A percentile compares a stretch with the other conserved stretches of the same genome.
Conservation (phyloP, 2,797 vertebrate genomes). For the Gadopsis bispinosus region DNA sequence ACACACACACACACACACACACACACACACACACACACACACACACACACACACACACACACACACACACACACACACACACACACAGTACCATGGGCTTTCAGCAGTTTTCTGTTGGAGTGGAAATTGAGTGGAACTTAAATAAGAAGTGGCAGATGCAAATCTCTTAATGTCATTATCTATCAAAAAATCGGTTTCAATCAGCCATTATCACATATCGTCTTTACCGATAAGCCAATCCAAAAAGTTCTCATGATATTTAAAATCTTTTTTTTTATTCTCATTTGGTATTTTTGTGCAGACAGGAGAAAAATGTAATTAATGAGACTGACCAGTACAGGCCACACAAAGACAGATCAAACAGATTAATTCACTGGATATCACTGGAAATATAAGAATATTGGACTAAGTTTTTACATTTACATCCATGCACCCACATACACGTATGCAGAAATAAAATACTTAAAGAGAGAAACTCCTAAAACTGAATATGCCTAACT, state of each 20-base stretch:
- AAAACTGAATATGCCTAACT: conserved; percentile 17
- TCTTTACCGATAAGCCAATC: background rate
- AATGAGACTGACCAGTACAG: conserved; percentile 7
- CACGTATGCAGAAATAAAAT: conserved; percentile 17
- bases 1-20: background rate
- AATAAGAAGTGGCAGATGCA: conserved; percentile 48
- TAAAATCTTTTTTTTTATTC: background rate
- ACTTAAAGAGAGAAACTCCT: conserved; percentile 24
- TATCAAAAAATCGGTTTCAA: conserved; percentile 8
- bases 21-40: no score
- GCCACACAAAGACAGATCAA: background rate
- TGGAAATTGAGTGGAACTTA: conserved; percentile 32
- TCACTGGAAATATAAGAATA: conserved; percentile 5
- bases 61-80: background rate
- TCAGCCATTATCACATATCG: conserved; percentile 16
- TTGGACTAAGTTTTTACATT: conserved; percentile 2
- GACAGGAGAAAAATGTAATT: background rate
- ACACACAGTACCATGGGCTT: background rate
- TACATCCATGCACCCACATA: background rate
- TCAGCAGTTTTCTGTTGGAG: conserved; percentile 21
- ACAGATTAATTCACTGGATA: conserved; percentile 12
- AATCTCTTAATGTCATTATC: conserved; percentile 38
- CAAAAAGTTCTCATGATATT: background rate
- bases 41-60: no score
- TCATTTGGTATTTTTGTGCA: conserved; percentile 22